These are phyloP conservation scores for Amblyopsis hoosieri DNA, from an alignment of 2,797 vertebrate genomes.

Conservation along the genomic window DNA sequence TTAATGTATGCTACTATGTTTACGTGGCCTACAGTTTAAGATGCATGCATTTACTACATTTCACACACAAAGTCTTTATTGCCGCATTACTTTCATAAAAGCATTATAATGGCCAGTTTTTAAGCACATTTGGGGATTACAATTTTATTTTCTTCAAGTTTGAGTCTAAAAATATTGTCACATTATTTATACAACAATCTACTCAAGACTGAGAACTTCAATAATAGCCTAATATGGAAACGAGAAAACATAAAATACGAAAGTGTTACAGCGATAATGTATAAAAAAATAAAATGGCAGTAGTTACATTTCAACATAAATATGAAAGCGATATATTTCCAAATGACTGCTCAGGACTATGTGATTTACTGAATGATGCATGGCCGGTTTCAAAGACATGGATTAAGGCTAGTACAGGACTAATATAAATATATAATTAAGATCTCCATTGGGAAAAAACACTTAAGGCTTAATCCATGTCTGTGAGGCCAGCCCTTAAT, in stretches of 20 bases:
- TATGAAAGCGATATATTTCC: conserved; percentile 75
- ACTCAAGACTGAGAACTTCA: conserved; percentile 74
- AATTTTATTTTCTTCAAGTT: conserved; percentile 72
- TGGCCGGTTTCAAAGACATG: too few species aligned
- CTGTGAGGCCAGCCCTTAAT: conserved; percentile 50
- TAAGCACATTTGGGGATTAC: conserved; percentile 43
- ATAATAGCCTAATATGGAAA: conserved; percentile 58
- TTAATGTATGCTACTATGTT: too few species aligned
- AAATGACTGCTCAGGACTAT: conserved; percentile 61
- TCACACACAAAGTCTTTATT: too few species aligned
- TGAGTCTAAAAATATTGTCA: conserved; percentile 73
- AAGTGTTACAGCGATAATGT: conserved; percentile 67
- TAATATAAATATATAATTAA: too few species aligned
- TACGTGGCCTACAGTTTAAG: too few species aligned
- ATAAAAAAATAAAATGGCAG: conserved; percentile 83
- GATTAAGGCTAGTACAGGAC: too few species aligned
- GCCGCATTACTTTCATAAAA: not conserved
- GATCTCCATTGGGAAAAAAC: not conserved
- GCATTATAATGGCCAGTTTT: conserved; percentile 12
- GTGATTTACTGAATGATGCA: conserved; percentile 35
- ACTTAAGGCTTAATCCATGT: conserved; percentile 10
- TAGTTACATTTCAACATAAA: conserved; percentile 75
- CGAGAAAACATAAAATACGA: conserved; percentile 55
- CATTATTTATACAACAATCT: conserved; percentile 63
- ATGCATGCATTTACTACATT: too few species aligned